phyloP scores from a whole-genome alignment of 2,797 vertebrate species.

The Gadopsis marmoratus region DNA sequence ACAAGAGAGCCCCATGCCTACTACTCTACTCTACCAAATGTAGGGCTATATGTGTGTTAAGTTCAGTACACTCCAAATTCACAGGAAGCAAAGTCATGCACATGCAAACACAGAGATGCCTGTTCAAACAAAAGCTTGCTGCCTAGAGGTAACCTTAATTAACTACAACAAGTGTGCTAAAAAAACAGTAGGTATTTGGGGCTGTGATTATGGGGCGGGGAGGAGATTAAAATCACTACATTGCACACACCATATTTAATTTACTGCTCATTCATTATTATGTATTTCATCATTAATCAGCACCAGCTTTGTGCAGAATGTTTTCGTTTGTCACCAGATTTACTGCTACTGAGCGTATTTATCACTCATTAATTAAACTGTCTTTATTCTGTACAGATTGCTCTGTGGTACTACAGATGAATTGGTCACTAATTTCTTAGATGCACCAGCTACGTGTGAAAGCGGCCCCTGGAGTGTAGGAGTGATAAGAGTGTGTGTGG shows the following conservation, averaged over 20 bases:
- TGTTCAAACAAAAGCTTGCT: slow-evolving; percentile 4
- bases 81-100: slow-evolving; percentile 1
- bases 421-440: slow-evolving; percentile 31
- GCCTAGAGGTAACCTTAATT: not conserved
- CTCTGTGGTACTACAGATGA: slow-evolving; percentile 34
- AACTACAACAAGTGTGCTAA: not conserved
- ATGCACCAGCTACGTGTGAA: slow-evolving; percentile 29
- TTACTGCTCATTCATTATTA: not conserved
- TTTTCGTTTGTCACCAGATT: slow-evolving; percentile 18
- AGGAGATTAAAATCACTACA: slow-evolving; percentile 17
- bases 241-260: not conserved
- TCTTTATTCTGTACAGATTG: not conserved
- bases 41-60: not conserved
- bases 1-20: slow-evolving; percentile 25
- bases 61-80: slow-evolving; percentile 13
- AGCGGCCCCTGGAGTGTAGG: slow-evolving; percentile 35
- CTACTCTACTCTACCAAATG: slow-evolving; percentile 12
- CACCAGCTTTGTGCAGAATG: not conserved
- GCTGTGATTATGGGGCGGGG: not conserved
- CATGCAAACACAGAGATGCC: not conserved
- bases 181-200: not conserved
- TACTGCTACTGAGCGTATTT: not conserved
- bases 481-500: slow-evolving; percentile 53
- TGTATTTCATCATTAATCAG: slow-evolving; percentile 16
- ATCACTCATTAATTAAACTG: slow-evolving; percentile 7